phyloP scores from a whole-genome alignment of 2,888 invertebrate genomes.

The Portevinia maculata region DNA sequence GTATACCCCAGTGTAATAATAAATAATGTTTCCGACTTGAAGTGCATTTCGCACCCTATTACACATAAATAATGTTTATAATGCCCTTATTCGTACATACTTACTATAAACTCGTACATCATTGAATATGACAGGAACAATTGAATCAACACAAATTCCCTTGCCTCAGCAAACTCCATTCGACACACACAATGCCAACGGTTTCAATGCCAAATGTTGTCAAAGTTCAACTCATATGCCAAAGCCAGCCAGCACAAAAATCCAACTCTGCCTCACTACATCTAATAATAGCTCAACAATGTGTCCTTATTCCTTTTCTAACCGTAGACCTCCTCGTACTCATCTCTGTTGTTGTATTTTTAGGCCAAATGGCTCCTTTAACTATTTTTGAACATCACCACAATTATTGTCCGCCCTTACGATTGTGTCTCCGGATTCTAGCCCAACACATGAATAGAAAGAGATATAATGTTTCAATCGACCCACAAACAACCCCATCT shows the following conservation, averaged over 20 bases:
- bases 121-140: not conserved
- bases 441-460: constrained; percentile 51
- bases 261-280: not conserved
- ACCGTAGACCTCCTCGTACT: constrained; percentile 44
- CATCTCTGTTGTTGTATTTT: constrained; percentile 41
- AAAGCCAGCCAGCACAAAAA: not conserved
- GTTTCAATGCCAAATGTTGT: constrained; percentile 52
- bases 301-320: constrained; percentile 62
- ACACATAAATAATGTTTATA: no score
- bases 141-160: not conserved
- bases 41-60: not conserved
- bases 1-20: not conserved
- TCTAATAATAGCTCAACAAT: constrained; percentile 42
- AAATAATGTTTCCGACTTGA: not conserved
- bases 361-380: constrained; percentile 50
- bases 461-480: constrained; percentile 39
- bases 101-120: not conserved
- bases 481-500: not conserved
- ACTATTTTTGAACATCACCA: constrained; percentile 18
- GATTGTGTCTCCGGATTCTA: constrained; percentile 44
- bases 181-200: constrained; percentile 19
- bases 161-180: constrained; percentile 25
- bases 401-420: constrained; percentile 38
- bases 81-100: no score
- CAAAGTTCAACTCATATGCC: constrained; percentile 19